Evolutionary conservation across 2,888 invertebrate genomes (phyloP), one percentile per base, ranked within the genome.

Genomic region (Teinopalpus imperialis): DNA sequence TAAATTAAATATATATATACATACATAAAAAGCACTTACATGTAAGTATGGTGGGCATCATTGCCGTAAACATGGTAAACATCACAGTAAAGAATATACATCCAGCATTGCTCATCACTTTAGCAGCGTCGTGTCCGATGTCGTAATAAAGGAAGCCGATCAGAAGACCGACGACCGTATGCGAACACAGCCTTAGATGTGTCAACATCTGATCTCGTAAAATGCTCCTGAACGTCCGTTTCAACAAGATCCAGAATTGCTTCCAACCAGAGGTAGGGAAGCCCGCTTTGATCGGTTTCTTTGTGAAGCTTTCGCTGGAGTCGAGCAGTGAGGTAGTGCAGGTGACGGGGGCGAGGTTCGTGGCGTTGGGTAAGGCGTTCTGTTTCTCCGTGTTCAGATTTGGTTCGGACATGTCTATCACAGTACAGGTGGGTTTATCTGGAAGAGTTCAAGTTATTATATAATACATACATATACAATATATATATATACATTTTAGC

Each of bases 41-140:
- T 71, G 98, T 98, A 64, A 98, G 92, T 68, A 98, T 97, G 36
- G 98, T 98, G 54, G 98, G 98, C 98, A 98, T 98, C 94, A 98
- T 96, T 36, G 98, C 97, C 40, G 98, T 97, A 78, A 98, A 98
- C 94, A 98, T 98, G 57, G 98, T 94, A 81, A 98, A 98, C 85
- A 98, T 93, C 58, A 97, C 94, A 56, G 97, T 97, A 86, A 98
- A 98, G 90, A 98, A 98, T 60, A 98, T 92, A 81, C 97, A 98
- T 30, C 98, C 98, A 13, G 97, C 95, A 69, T 98, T 98, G 81
- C 97, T 98, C 91, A 94, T 95, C 13, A 97, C 97, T 85, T 98
- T 97, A 39, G 95, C 94, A 9, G 97, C 98, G 69, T 98, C 97
- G 59, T 95, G 93, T 2, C 98, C 98, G 58, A 97, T 97, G 63